Evolutionary conservation across 2,113 vertebrate species (phyloP).

Genomic region (Phocoena sinus): DNA sequence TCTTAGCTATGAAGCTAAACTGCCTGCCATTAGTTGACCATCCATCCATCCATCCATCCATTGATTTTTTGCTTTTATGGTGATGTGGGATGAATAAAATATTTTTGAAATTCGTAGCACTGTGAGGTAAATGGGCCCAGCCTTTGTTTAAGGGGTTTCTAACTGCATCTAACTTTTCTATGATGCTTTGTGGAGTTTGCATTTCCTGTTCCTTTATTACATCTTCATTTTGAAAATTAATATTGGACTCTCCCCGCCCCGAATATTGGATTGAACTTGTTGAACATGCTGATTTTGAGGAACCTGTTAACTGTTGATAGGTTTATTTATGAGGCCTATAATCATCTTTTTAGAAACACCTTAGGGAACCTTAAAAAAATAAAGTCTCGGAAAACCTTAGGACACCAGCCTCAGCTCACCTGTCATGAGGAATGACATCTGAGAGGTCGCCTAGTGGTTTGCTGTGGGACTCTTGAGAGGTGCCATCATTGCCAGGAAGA

Average conservation of each 20-base stretch:
- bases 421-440: not conserved
- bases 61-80: not conserved
- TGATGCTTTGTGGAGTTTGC: not conserved
- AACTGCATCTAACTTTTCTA: not conserved
- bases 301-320: not conserved
- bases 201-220: not conserved
- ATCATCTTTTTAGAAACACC: not conserved
- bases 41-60: not conserved
- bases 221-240: not conserved
- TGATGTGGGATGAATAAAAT: not conserved
- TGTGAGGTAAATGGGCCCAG: not conserved
- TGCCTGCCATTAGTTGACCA: not conserved
- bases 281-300: not conserved
- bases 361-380: not conserved
- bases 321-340: not conserved
- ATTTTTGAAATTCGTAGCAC: not conserved
- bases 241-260: not conserved
- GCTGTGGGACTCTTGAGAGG: not conserved
- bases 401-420: not conserved
- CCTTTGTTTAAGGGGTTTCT: not conserved
- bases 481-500: not conserved
- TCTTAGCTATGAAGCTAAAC: not conserved
- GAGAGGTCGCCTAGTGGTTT: fast-evolving
- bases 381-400: not conserved
- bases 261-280: not conserved